These are phyloP conservation scores for Drosophila kanapiae DNA, from an alignment of 1,140 invertebrate species.

Conservation along the genomic window DNA sequence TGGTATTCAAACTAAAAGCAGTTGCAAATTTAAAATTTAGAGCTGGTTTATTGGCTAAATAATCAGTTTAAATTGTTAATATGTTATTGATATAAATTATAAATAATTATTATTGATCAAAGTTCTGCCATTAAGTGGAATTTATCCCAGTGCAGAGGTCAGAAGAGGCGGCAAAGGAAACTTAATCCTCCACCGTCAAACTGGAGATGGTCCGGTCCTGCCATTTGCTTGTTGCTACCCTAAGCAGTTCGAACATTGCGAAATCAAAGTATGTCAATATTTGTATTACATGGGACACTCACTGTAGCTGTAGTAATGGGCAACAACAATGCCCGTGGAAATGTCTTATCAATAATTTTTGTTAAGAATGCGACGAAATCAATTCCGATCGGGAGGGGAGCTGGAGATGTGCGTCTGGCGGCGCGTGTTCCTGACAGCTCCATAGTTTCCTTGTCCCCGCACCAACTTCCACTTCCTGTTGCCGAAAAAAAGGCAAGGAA, in stretches of 20 bases:
- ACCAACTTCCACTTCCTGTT: constrained; percentile 40
- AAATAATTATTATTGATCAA: background rate
- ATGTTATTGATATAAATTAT: too few species aligned
- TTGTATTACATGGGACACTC: constrained; percentile 72
- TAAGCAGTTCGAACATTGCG: constrained; percentile 30
- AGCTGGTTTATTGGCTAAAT: background rate
- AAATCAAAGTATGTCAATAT: constrained; percentile 81
- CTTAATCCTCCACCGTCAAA: constrained; percentile 19
- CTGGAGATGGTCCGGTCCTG: constrained; percentile 28
- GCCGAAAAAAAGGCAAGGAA: constrained; percentile 20
- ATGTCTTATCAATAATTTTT: constrained; percentile 81
- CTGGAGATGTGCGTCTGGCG: constrained; percentile 45
- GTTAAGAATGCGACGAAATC: constrained; percentile 70
- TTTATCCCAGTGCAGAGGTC: constrained; percentile 14
- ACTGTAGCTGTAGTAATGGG: constrained; percentile 43
- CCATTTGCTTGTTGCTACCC: constrained; percentile 38
- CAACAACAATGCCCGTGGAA: constrained; percentile 49
- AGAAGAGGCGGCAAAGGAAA: constrained; percentile 4
- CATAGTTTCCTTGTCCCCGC: constrained; percentile 32
- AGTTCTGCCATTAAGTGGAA: too few species aligned
- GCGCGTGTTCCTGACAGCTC: constrained; percentile 75
- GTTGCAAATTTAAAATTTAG: too few species aligned
- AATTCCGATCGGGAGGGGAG: constrained; percentile 28
- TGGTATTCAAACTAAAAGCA: too few species aligned
- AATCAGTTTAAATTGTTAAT: background rate